A percentile compares a stretch with the other conserved stretches of the same genome.
Conservation (phyloP, 1,140 invertebrate genomes). For the Lutraria rhynchaena region DNA sequence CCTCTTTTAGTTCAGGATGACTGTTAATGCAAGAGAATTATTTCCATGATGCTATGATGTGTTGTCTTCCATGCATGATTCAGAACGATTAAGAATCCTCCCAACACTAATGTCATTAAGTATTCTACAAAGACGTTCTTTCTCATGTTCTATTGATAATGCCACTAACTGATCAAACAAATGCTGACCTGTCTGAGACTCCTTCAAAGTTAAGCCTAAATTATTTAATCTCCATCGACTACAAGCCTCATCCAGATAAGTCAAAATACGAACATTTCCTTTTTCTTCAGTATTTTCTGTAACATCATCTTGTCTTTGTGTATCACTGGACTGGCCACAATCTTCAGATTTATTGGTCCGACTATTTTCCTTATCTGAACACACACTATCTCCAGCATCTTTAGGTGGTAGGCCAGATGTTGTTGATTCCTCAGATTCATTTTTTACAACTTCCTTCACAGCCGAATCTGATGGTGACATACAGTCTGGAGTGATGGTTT, state of each 20-base stretch:
- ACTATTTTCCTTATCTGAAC: background rate
- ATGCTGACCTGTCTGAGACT: background rate
- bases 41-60: background rate
- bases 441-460: background rate
- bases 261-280: constrained; percentile 33
- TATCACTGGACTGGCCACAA: background rate
- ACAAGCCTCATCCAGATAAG: constrained; percentile 43
- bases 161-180: constrained; percentile 9
- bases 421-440: background rate
- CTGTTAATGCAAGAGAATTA: no score
- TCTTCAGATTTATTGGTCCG: background rate
- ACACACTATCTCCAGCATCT: background rate
- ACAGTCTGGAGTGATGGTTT: no score
- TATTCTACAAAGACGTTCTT: constrained; percentile 41
- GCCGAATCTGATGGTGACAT: background rate
- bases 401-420: background rate
- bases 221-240: constrained; percentile 42
- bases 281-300: background rate
- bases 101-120: constrained; percentile 34
- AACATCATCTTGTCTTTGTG: background rate
- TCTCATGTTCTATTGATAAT: background rate
- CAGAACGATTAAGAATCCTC: constrained; percentile 27
- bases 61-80: background rate
- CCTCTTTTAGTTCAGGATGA: no score
- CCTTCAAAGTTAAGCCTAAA: constrained; percentile 37